These are phyloP conservation scores for Drosophila littoralis DNA, from an alignment of 1,140 invertebrate species.

Conservation along the genomic window DNA sequence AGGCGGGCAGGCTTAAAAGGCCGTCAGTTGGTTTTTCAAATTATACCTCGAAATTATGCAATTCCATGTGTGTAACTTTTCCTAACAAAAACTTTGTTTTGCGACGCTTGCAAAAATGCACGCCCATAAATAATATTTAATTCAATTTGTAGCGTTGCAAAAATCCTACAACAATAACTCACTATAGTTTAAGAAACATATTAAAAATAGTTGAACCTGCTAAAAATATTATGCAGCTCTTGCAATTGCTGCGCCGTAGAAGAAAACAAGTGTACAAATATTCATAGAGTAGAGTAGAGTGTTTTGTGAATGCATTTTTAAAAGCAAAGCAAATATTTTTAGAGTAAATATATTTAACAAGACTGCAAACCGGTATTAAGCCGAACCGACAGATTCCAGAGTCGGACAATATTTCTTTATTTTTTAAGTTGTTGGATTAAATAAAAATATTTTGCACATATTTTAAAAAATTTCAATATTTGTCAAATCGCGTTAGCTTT, in stretches of 20 bases:
- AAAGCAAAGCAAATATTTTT: background rate
- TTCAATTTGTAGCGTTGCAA: conserved; percentile 40
- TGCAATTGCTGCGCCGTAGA: conserved; percentile 31
- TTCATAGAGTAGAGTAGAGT: too few relatives aligned
- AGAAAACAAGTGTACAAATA: background rate
- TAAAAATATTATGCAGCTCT: conserved; percentile 59
- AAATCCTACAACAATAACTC: conserved; percentile 41
- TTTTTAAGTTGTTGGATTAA: too few relatives aligned
- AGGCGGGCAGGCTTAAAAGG: conserved; percentile 16
- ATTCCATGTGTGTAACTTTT: conserved; percentile 59
- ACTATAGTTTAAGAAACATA: conserved; percentile 25
- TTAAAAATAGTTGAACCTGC: conserved; percentile 36
- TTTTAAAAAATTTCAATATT: too few relatives aligned
- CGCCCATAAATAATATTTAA: conserved; percentile 71
- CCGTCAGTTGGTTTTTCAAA: conserved; percentile 34
- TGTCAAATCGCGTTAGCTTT: too few relatives aligned
- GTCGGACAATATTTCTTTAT: too few relatives aligned
- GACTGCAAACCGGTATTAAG: too few relatives aligned
- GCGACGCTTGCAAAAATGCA: conserved; percentile 47
- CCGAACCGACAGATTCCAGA: too few relatives aligned
- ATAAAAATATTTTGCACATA: too few relatives aligned
- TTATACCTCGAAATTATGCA: conserved; percentile 63
- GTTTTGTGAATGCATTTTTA: background rate
- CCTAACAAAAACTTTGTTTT: conserved; percentile 44
- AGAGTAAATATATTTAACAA: background rate